Evolutionary conservation across 2,888 invertebrate species (phyloP).

Genomic region (Dromius quadrimaculatus): DNA sequence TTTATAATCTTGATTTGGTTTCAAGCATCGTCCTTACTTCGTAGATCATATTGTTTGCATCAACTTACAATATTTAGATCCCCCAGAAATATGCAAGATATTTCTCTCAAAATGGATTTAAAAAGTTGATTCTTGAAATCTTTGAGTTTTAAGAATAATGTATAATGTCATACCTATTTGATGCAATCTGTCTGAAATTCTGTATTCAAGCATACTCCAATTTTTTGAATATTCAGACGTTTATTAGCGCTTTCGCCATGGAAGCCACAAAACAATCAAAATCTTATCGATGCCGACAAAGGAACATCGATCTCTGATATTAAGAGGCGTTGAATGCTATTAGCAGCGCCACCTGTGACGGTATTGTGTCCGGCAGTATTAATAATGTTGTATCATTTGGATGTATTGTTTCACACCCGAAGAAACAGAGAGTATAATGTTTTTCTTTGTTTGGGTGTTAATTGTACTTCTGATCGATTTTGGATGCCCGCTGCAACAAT

Average conservation of each 20-base stretch:
- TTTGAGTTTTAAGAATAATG: too few species aligned
- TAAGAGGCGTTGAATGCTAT: constrained; percentile 37
- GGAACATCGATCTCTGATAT: constrained; percentile 33
- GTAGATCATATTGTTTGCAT: too few species aligned
- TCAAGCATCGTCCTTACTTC: too few species aligned
- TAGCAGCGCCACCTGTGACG: constrained; percentile 36
- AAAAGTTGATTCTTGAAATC: too few species aligned
- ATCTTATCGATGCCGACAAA: constrained; percentile 15
- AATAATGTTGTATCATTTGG: constrained; percentile 39
- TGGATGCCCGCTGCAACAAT: constrained; percentile 27
- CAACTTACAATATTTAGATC: too few species aligned
- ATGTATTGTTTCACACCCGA: constrained; percentile 16
- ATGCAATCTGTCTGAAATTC: too few species aligned
- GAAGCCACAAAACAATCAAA: constrained; percentile 16
- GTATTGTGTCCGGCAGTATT: constrained; percentile 19
- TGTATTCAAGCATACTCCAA: too few species aligned
- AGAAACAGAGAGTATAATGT: constrained; percentile 12
- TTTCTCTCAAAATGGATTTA: too few species aligned
- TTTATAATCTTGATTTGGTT: too few species aligned
- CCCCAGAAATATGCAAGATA: too few species aligned
- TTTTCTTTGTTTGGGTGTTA: constrained; percentile 38
- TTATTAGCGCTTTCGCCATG: not conserved
- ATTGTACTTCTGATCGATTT: constrained; percentile 40
- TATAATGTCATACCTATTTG: too few species aligned
- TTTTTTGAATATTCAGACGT: too few species aligned